Conservation (phyloP, 2,113 vertebrate species). For the Epinephelus cyanopodus region DNA sequence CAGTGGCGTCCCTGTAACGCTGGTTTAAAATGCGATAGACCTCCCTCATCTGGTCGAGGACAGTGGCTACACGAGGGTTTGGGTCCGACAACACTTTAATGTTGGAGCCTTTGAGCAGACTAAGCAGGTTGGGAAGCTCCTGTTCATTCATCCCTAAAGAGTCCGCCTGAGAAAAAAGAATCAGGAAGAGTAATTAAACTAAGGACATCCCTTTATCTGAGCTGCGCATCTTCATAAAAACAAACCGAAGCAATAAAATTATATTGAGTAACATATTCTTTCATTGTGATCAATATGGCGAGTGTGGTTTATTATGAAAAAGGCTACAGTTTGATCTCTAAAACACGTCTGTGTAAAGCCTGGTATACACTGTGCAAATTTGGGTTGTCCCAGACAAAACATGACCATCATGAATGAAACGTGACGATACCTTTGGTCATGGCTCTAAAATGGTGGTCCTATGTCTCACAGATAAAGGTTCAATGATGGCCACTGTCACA, state of each 20-base stretch:
- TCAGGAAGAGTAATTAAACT: neutral
- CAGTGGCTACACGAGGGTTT: constrained; percentile 88
- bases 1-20: constrained; percentile 52
- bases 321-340: neutral
- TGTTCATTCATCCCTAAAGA: constrained; percentile 91
- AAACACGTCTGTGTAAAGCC: too few relatives aligned
- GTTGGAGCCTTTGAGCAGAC: constrained; percentile 85
- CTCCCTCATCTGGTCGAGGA: constrained; percentile 90
- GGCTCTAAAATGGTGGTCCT: too few relatives aligned
- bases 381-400: too few relatives aligned
- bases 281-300: neutral
- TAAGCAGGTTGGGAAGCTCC: constrained; percentile 88
- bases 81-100: constrained; percentile 88
- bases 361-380: too few relatives aligned
- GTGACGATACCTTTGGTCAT: too few relatives aligned
- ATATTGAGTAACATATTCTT: neutral
- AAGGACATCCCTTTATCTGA: neutral
- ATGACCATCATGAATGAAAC: too few relatives aligned
- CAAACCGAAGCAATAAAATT: neutral
- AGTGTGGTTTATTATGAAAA: neutral
- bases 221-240: neutral
- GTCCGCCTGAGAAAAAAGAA: constrained; percentile 76
- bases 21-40: constrained; percentile 86
- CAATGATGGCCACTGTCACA: too few relatives aligned
- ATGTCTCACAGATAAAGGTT: too few relatives aligned